phyloP scores from a whole-genome alignment of 2,113 vertebrate species.

The Hippocampus mohnikei region DNA sequence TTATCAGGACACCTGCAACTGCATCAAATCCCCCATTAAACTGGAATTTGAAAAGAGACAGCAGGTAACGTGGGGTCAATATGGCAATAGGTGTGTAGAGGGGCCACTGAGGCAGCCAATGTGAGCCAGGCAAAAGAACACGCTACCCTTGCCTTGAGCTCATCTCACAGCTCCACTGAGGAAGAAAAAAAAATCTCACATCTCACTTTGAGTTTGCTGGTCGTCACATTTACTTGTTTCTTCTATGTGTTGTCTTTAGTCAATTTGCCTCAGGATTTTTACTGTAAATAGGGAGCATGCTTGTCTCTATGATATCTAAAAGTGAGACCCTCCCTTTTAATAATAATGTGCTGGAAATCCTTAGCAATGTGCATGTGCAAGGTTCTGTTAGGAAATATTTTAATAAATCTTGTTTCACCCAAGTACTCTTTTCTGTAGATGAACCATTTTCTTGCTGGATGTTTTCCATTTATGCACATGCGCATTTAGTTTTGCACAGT shows the following conservation, averaged over 20 bases:
- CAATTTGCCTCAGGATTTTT: too few relatives aligned
- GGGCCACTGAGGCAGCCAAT: neutral
- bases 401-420: neutral
- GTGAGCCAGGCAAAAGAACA: neutral
- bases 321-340: too few relatives aligned
- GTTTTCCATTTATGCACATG: neutral
- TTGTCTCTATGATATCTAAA: too few relatives aligned
- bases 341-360: too few relatives aligned
- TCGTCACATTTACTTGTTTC: too few relatives aligned
- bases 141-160: too few relatives aligned
- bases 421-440: neutral
- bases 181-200: neutral
- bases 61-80: slow-evolving; percentile 75
- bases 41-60: slow-evolving; percentile 96
- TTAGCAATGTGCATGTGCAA: too few relatives aligned
- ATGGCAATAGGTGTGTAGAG: neutral
- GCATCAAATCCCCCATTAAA: slow-evolving; percentile 97
- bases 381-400: too few relatives aligned
- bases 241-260: too few relatives aligned
- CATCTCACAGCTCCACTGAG: too few relatives aligned
- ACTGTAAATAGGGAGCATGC: too few relatives aligned
- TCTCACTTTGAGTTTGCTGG: too few relatives aligned
- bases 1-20: slow-evolving; percentile 95
- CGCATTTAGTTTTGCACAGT: neutral
- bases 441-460: slow-evolving; percentile 3